phyloP scores from a whole-genome alignment of 2,797 vertebrate species.

The Phrynocephalus guinanensis region DNA sequence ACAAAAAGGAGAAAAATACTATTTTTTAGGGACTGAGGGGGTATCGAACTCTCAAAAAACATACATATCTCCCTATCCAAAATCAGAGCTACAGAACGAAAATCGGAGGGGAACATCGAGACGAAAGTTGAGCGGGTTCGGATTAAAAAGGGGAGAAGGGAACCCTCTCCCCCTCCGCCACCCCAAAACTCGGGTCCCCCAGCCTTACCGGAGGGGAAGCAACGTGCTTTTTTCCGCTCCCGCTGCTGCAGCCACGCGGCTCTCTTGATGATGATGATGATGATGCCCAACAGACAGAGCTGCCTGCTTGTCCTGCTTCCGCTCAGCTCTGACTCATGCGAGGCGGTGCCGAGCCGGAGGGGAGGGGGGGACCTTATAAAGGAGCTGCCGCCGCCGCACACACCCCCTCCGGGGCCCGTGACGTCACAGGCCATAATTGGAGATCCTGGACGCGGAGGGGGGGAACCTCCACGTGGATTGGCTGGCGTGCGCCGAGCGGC shows the following conservation, averaged over 20 bases:
- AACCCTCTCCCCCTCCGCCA: slow-evolving; percentile 5
- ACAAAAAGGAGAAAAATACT: too few relatives aligned
- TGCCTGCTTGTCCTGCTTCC: neutral
- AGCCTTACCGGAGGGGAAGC: too few relatives aligned
- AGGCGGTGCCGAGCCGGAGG: neutral
- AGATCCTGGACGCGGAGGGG: slow-evolving; percentile 19
- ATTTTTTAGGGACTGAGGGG: too few relatives aligned
- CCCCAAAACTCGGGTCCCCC: neutral
- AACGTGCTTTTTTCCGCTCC: neutral
- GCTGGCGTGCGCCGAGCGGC: neutral
- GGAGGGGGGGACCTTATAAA: neutral
- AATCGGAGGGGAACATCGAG: too few relatives aligned
- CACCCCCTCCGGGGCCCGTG: neutral
- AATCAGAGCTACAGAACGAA: too few relatives aligned
- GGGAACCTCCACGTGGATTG: neutral
- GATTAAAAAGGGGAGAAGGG: too few relatives aligned
- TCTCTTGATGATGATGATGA: neutral
- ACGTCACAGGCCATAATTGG: slow-evolving; percentile 19
- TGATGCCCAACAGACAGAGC: neutral
- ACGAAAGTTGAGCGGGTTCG: too few relatives aligned
- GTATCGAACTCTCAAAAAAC: too few relatives aligned
- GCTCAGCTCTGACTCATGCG: neutral
- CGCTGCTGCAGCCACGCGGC: neutral
- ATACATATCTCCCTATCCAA: too few relatives aligned
- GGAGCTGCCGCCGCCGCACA: neutral